phyloP scores from a whole-genome alignment of 2,113 vertebrate species.

The Morone chrysops region DNA sequence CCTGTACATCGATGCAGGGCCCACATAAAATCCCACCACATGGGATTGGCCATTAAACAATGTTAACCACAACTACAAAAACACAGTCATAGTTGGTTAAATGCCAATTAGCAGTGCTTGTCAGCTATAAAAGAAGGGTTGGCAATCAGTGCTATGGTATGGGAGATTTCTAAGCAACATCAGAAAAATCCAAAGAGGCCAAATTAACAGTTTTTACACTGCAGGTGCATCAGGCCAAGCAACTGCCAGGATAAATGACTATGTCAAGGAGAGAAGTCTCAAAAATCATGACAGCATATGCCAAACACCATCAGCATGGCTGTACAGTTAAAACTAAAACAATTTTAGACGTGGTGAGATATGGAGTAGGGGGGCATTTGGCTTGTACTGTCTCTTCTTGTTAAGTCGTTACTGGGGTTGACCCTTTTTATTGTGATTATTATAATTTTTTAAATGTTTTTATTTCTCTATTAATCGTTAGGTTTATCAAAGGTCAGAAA shows the following conservation, averaged over 20 bases:
- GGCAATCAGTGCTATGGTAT: not conserved
- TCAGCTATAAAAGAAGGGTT: constrained; percentile 1
- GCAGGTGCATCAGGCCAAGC: not conserved
- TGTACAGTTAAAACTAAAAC: not conserved
- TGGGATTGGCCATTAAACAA: constrained; percentile 4
- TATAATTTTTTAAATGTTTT: not conserved
- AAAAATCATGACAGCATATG: not conserved
- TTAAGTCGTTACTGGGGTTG: too few species aligned
- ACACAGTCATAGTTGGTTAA: constrained; percentile 29
- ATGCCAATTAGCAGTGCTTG: constrained; percentile 34
- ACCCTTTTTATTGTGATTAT: not conserved
- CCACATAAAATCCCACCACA: constrained; percentile 7
- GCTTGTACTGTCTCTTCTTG: too few species aligned
- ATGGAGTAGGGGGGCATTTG: too few species aligned
- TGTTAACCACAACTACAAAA: constrained; percentile 20
- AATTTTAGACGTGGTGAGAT: not conserved
- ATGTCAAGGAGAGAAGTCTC: not conserved
- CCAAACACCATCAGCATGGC: not conserved
- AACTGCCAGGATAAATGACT: not conserved
- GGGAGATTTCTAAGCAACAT: constrained; percentile 1
- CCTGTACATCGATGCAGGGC: not conserved
- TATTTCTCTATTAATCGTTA: not conserved
- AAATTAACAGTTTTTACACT: not conserved
- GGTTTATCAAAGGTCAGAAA: not conserved
- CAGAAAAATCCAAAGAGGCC: not conserved